Evolutionary conservation across 2,113 vertebrate species (phyloP), one percentile per base, ranked within the genome.

Genomic region (Laterallus jamaicensis): DNA sequence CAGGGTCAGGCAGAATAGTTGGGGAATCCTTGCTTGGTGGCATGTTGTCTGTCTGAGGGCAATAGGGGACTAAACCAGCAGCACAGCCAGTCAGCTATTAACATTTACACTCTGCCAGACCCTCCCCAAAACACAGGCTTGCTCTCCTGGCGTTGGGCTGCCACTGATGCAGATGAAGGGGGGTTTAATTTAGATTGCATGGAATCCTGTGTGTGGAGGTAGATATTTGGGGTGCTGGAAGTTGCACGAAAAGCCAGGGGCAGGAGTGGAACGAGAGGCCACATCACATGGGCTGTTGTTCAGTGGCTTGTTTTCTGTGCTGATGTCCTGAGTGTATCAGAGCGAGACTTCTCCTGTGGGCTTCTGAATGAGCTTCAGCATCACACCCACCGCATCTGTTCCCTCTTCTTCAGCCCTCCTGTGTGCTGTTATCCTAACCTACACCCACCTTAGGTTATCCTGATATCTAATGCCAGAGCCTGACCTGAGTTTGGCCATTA

Each of bases 401-500:
- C 9, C 60, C 55, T 59, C 11, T 21, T 66, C 49, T 64, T 15
- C 26, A 77, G 29, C 55, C 49, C 35, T 8, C 6, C 7, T 12
- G 6, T 20, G n/a, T 8, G 19, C 18, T 13, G 31, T 49, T 40
- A 42, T 42, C 42, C 42, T 42, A 42, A 42, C 42, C 42, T 42
- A 15, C 42, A 16, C 42, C 42, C 42, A 6, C 44, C 44, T 47
- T 47, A 47, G 44, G 44, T 47, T 47, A 47, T 47, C 44, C 44
- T 47, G 44, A 47, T 7, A 5, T 6, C 76, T 32, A 4, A 16
- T 58, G 71, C 59, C 8, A 2, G 49, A 75, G 32, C 68, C 81
- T 63, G 47, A 31, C 37, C 15, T 28, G 39, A 0, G 1, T 55
- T 44, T 49, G 31, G 6, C 42, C 5, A 0, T 42, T 35, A 1